A percentile compares a stretch with the other conserved stretches of the same genome.
Conservation (phyloP, 1,140 invertebrate genomes). For the Nephila pilipes region DNA sequence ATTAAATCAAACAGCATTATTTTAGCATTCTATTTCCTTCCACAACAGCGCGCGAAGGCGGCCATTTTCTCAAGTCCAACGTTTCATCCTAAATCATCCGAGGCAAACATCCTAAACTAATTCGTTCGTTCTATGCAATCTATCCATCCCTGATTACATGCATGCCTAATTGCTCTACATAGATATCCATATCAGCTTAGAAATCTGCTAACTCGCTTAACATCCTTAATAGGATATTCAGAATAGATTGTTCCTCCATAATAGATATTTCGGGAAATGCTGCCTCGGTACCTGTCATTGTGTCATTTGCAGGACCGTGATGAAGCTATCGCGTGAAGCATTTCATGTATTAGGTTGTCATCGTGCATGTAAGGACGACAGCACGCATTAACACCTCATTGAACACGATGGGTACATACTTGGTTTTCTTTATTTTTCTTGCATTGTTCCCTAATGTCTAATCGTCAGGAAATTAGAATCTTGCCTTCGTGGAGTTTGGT, state of each 20-base stretch:
- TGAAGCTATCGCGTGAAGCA: slow-evolving; percentile 16
- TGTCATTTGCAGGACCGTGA: slow-evolving; percentile 9
- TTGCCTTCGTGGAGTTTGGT: background rate
- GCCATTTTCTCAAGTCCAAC: background rate
- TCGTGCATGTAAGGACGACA: background rate
- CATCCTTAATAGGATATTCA: slow-evolving; percentile 2
- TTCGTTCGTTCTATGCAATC: background rate
- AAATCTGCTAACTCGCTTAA: background rate
- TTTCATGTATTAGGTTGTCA: background rate
- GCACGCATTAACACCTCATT: background rate
- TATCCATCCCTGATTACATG: background rate
- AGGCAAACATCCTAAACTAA: slow-evolving; percentile 13
- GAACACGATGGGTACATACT: background rate
- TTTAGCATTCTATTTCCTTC: background rate
- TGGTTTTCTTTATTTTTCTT: background rate
- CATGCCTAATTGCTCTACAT: background rate
- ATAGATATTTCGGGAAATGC: slow-evolving; percentile 32
- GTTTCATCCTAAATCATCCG: background rate
- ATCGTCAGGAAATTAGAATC: background rate
- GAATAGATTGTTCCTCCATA: slow-evolving; percentile 23
- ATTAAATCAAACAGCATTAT: no score
- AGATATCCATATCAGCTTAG: background rate
- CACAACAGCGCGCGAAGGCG: background rate
- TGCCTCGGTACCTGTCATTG: background rate
- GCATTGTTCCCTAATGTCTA: background rate